A percentile compares a stretch with the other conserved stretches of the same genome.
phyloP scores from a whole-genome alignment of 2,113 vertebrate species.

The Lepus europaeus region DNA sequence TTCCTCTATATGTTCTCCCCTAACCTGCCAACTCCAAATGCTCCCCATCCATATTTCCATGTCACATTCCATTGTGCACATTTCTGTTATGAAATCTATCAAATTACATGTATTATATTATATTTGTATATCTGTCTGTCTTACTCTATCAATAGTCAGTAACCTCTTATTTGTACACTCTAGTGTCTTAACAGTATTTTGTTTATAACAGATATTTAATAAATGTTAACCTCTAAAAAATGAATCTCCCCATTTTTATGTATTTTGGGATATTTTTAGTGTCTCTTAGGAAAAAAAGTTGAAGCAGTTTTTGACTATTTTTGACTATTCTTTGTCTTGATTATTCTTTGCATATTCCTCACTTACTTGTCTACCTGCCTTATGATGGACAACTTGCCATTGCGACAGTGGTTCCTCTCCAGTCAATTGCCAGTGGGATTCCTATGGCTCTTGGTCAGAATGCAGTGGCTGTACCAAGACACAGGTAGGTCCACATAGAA shows the following conservation, averaged over 20 bases:
- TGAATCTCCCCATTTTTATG: not conserved
- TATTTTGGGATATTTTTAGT: not conserved
- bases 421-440: constrained; percentile 92
- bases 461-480: constrained; percentile 93
- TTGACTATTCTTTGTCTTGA: constrained; percentile 14
- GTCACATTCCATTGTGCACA: not conserved
- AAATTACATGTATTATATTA: not conserved
- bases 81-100: not conserved
- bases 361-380: not conserved
- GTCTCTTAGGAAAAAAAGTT: not conserved
- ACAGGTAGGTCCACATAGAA: constrained; percentile 84
- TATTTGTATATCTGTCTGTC: not conserved
- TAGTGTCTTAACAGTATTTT: not conserved
- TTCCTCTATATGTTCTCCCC: not conserved
- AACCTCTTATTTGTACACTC: not conserved
- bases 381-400: not conserved
- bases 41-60: not conserved
- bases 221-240: not conserved
- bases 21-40: not conserved
- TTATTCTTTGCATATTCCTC: not conserved
- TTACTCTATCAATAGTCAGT: not conserved
- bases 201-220: not conserved
- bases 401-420: constrained; percentile 76
- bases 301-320: not conserved
- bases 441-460: constrained; percentile 92